Base-by-base conservation (phyloP, 2,888 invertebrate species). In the Alcis repandata region DNA sequence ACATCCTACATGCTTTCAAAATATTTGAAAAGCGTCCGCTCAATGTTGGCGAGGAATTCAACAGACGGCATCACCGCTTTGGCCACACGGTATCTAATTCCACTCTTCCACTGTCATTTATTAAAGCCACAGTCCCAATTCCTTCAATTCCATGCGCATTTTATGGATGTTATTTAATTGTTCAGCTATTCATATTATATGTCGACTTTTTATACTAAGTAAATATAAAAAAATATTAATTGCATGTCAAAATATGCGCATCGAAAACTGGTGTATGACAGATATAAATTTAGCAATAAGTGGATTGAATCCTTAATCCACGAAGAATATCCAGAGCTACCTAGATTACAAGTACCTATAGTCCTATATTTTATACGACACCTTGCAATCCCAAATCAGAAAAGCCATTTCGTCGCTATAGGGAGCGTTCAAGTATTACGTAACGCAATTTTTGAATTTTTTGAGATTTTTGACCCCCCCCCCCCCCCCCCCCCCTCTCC, bases 101-200 rank as follows among this genome's bases (percentile, higher is more conserved):
- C 62, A 54, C 40, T 32, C 49, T 19, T 36, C 48, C 45, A 45
- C 53, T 60, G 63, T 49, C 67, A 60, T 68, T 68, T 63, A 63
- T 68, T 68, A 63, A 68, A 68, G 19, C 58, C 60, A 40, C 60
- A 45, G 61, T 45, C 52, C 49, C 54, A 63, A 58, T 40, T 46
- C 40, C 49, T 54, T 41, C 48, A 51, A 58, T 59, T 59, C 48
- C 45, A 11, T 46, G 38, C 59, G 41, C 33, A 46, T 33, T 46
- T 53, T 53, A 19, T 1, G 51, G 13, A 20, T 19, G 2, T 0
- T 19, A 51, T 51, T 36, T 51, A 36, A 51, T 13, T 10, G 51
- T n/a, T n/a, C n/a, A n/a, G n/a, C n/a, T n/a, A n/a, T n/a, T n/a
- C n/a, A n/a, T n/a, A n/a, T n/a, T n/a, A n/a, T n/a, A n/a, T n/a